Conservation (phyloP, 2,113 vertebrate species). For the Rallus limicola region DNA sequence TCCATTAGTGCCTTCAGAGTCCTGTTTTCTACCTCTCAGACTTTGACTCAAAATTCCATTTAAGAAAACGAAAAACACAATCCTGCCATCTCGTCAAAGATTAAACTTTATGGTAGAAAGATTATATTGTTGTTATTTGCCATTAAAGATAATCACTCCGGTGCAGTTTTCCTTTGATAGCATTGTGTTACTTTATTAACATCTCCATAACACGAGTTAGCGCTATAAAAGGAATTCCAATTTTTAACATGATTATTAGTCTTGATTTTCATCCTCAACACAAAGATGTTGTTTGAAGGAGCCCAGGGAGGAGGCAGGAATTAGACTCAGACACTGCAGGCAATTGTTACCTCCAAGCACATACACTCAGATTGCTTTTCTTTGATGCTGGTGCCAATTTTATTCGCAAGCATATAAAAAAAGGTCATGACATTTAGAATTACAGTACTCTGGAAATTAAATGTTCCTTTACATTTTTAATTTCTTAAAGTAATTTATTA, state of each 20-base stretch:
- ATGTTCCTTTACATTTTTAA: slow-evolving; percentile 67
- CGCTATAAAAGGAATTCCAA: neutral
- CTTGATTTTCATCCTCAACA: slow-evolving; percentile 7
- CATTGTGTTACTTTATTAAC: neutral
- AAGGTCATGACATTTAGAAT: slow-evolving; percentile 66
- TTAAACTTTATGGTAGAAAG: neutral
- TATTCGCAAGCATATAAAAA: slow-evolving; percentile 11
- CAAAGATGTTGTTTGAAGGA: neutral
- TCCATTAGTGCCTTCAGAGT: neutral
- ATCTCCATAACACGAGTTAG: neutral
- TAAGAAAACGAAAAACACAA: neutral
- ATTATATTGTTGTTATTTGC: neutral
- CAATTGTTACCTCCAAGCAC: slow-evolving; percentile 14
- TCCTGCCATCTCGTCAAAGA: neutral
- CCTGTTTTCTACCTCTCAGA: neutral
- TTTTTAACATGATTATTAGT: slow-evolving; percentile 19
- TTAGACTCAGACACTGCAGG: neutral
- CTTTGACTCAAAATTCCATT: neutral
- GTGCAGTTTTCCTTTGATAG: slow-evolving; percentile 8
- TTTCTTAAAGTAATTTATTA: slow-evolving; percentile 42
- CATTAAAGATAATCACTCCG: slow-evolving; percentile 19
- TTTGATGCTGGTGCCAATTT: slow-evolving; percentile 50
- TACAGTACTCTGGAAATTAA: slow-evolving; percentile 55
- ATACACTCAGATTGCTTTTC: slow-evolving; percentile 6
- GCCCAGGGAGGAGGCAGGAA: neutral